Base-by-base conservation (phyloP, 2,113 vertebrate genomes). In the Argyrosomus japonicus region DNA sequence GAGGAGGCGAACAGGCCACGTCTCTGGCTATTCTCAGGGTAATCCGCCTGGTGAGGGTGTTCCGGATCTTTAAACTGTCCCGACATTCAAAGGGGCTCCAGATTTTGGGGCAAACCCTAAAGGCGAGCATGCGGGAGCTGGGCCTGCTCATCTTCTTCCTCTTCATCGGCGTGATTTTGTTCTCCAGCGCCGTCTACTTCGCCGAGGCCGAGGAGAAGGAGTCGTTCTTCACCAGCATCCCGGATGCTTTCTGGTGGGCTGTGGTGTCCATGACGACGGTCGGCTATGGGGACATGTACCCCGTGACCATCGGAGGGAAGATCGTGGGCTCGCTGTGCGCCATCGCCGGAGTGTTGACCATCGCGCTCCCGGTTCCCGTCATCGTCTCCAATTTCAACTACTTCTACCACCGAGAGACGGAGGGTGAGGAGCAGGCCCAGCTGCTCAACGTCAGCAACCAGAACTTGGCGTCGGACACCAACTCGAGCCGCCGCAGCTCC, bases 301-400 rank as follows among this genome's bases (percentile, higher is more conserved):
- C 98, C 77, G 97, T 99, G 92, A 99, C 98, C 95, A 99, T 99
- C 87, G 98, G 98, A 82, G 98, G 98, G 84, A 99, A 99, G 96
- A 99, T 99, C 81, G 98, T 99, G 90, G 98, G 98, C 87, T 99
- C 98, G 71, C 96, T 99, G 94, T 99, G 98, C 93, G 98, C 98
- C 95, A 99, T 99, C 77, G 98, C 98, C 74, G 98, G 98, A 79
- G 98, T 99, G 94, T 88, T 99, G 60, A 99, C 98, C 88, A 99
- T 99, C 92, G 98, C 98, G 68, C 96, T 99, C 86, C 98, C 98
- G 54, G 98, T 99, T 85, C 98, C 98, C 79, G 98, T 99, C 94
- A 99, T 99, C 78, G 98, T 99, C 91, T 99, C 98, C 96, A 99
- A 99, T 95, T 99, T 99, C 95, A 99, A 99, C 96, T 99, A 99